Conservation (phyloP, 2,888 invertebrate genomes). For the Sicus ferrugineus region DNA sequence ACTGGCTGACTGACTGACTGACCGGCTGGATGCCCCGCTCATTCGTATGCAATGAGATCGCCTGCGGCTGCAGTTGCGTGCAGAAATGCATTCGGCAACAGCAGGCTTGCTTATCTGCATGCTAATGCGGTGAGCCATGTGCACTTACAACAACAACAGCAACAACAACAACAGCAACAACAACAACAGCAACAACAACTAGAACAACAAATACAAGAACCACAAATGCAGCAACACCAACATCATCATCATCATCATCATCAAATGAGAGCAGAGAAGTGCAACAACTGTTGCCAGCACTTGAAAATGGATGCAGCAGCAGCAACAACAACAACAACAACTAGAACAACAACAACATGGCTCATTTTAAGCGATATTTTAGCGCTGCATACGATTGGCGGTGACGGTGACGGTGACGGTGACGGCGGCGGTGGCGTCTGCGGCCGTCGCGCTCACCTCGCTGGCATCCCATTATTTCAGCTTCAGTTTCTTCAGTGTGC, state of each 20-base stretch:
- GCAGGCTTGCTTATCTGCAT: constrained; percentile 27
- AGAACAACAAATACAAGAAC: too few species aligned
- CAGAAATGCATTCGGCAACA: constrained; percentile 28
- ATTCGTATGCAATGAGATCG: constrained; percentile 18
- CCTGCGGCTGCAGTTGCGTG: constrained; percentile 29
- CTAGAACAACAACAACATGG: not conserved
- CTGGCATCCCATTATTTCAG: not conserved
- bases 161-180: too few species aligned
- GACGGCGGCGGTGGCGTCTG: not conserved
- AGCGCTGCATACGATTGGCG: constrained; percentile 24
- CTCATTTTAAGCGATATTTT: not conserved
- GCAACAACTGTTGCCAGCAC: constrained; percentile 18
- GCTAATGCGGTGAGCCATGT: constrained; percentile 29
- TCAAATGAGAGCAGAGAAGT: not conserved
- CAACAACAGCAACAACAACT: too few species aligned
- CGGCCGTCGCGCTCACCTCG: too few species aligned
- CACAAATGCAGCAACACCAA: constrained; percentile 16
- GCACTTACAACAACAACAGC: constrained; percentile 19
- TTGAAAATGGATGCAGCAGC: not conserved
- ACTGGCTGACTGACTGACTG: constrained; percentile 13
- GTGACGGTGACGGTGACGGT: not conserved
- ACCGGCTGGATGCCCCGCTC: not conserved
- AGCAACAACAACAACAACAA: not conserved
- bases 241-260: not conserved
- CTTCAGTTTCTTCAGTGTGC: not conserved